Base-by-base conservation (phyloP, 2,797 vertebrate species). In the Clarias laeviceps region DNA sequence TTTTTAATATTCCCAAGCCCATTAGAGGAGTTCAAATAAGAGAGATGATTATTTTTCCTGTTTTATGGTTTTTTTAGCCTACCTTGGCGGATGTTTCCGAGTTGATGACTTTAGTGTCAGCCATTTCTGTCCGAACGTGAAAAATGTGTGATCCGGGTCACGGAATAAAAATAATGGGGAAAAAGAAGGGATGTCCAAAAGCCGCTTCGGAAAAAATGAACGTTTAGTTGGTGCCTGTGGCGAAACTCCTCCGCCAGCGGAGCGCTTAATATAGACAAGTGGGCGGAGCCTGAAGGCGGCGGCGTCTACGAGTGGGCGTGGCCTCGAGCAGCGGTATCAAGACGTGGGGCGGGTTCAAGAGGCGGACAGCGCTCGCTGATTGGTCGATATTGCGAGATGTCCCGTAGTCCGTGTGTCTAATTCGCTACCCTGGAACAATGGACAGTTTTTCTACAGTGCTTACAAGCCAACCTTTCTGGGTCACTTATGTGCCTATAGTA, bases 381-480 rank as follows among this genome's bases (percentile, higher is more conserved):
- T 94, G 93, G 94, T 59, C 82, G 22, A 15, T 3, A 57, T 6
- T 34, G 37, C 37, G 69, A 81, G 87, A 82, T 85, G 84, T 88
- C 64, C 64, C 32, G 80, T 68, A 66, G 50, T 56, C 76, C 66
- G 54, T 80, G 45, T 81, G 34, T 86, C 56, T 87, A 79, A 94
- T 93, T 93, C 87, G 93, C 70, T 62, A 66, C 40, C 18, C 20
- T 80, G 83, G 89, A 93, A 95, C 93, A 95, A 95, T 93, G 89
- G 92, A 91, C 91, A 91, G 86, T 88, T 88, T 91, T 92, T 91
- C 87, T 87, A 86, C 88, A 89, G 84, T 68, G 83, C 89, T 90
- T 84, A 70, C 88, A 88, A 74, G 84, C 65, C 87, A 88, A 76
- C 85, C 87, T 88, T 88, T 78, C 89, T 84, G 88, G 88, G 84